phyloP scores from a whole-genome alignment of 2,797 vertebrate genomes.

The Crocodylus rhombifer region DNA sequence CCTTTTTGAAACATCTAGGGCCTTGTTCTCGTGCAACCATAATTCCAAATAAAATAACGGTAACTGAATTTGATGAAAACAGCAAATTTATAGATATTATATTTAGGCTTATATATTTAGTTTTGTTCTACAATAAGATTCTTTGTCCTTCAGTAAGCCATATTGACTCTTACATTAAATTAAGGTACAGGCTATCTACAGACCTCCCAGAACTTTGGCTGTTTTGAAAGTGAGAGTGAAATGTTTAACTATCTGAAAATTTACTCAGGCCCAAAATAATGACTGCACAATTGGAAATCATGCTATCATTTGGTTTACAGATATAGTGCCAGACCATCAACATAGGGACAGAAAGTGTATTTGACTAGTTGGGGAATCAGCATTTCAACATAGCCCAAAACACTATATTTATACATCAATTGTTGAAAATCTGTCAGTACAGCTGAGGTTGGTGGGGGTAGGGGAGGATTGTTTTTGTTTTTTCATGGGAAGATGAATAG shows the following conservation, averaged over 20 bases:
- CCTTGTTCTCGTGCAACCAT: neutral
- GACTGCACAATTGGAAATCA: neutral
- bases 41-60: neutral
- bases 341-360: neutral
- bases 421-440: neutral
- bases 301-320: neutral
- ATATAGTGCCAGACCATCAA: neutral
- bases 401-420: neutral
- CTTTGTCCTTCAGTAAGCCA: neutral
- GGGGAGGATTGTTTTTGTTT: neutral
- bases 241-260: neutral
- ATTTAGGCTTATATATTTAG: neutral
- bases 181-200: neutral
- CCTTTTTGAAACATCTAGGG: neutral
- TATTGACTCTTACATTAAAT: neutral
- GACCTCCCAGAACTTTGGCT: neutral
- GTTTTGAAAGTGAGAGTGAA: neutral
- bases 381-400: neutral
- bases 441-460: constrained; percentile 1
- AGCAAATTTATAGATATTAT: neutral
- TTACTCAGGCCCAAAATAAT: neutral
- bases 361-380: neutral
- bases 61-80: neutral
- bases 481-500: neutral
- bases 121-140: neutral